Evolutionary conservation across 2,888 invertebrate genomes (phyloP).

Genomic region (Parnassius smintheus): DNA sequence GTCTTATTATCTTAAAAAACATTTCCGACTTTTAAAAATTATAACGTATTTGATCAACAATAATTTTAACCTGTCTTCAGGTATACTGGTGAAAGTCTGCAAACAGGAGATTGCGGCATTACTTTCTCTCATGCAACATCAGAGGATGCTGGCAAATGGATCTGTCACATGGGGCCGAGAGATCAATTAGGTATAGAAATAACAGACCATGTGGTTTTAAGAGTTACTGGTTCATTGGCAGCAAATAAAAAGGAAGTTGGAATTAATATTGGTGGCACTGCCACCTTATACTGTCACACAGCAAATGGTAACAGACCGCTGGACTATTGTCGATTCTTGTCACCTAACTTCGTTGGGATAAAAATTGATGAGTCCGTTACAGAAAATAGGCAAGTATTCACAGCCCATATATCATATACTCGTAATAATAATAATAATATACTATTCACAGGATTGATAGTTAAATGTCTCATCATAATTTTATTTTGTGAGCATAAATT

Average conservation of each 20-base stretch:
- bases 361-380: slow-evolving; percentile 62
- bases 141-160: slow-evolving; percentile 66
- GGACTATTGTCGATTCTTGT: slow-evolving; percentile 72
- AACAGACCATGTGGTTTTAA: slow-evolving; percentile 52
- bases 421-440: too few species aligned
- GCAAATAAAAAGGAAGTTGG: slow-evolving; percentile 49
- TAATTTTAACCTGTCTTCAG: slow-evolving; percentile 38
- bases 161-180: slow-evolving; percentile 71
- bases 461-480: too few species aligned
- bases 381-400: slow-evolving; percentile 48
- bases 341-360: slow-evolving; percentile 62
- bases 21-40: too few species aligned
- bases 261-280: slow-evolving; percentile 40
- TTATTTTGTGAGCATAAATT: too few species aligned
- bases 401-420: too few species aligned
- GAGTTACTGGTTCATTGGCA: slow-evolving; percentile 69
- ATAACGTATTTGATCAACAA: too few species aligned
- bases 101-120: slow-evolving; percentile 70
- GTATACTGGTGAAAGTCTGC: slow-evolving; percentile 66
- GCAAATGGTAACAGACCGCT: slow-evolving; percentile 62
- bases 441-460: too few species aligned
- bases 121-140: slow-evolving; percentile 53
- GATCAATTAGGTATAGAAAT: slow-evolving; percentile 57
- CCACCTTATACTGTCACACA: slow-evolving; percentile 65
- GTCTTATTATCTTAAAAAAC: too few species aligned